A percentile compares a stretch with the other conserved stretches of the same genome.
phyloP scores from a whole-genome alignment of 2,888 invertebrate genomes.

The Pheosia gnoma region DNA sequence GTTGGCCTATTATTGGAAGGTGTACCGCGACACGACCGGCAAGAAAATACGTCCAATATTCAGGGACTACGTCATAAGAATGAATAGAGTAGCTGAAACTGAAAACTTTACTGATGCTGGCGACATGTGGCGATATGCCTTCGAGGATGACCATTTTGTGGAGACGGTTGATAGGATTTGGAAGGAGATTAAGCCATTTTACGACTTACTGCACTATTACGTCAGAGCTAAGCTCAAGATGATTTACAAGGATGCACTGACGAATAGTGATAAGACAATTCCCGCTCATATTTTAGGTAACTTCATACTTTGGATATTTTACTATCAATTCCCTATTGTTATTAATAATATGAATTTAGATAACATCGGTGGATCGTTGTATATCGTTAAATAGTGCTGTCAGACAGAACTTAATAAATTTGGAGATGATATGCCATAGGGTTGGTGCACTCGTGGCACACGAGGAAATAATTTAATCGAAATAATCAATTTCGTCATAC shows the following conservation, averaged over 20 bases:
- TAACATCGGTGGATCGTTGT: no score
- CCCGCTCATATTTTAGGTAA: slow-evolving; percentile 88
- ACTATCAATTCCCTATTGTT: no score
- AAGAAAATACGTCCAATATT: slow-evolving; percentile 84
- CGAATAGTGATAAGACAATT: slow-evolving; percentile 78
- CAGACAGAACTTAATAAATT: no score
- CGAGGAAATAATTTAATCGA: no score
- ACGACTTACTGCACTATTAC: slow-evolving; percentile 85
- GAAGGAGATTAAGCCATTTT: slow-evolving; percentile 86
- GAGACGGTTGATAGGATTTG: slow-evolving; percentile 78
- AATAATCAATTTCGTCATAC: no score
- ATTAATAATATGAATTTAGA: no score
- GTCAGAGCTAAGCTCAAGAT: slow-evolving; percentile 82
- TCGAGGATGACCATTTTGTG: slow-evolving; percentile 71
- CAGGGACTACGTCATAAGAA: slow-evolving; percentile 84
- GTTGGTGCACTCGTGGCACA: no score
- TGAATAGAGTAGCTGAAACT: slow-evolving; percentile 84
- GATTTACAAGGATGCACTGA: slow-evolving; percentile 75
- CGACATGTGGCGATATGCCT: slow-evolving; percentile 76
- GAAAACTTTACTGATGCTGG: slow-evolving; percentile 81
- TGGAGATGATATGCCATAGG: no score
- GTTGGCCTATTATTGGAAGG: slow-evolving; percentile 86
- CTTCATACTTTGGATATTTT: background rate
- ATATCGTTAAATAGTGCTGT: no score
- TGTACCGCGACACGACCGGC: slow-evolving; percentile 86